phyloP scores from a whole-genome alignment of 2,888 invertebrate genomes.

The Volucella inanis region DNA sequence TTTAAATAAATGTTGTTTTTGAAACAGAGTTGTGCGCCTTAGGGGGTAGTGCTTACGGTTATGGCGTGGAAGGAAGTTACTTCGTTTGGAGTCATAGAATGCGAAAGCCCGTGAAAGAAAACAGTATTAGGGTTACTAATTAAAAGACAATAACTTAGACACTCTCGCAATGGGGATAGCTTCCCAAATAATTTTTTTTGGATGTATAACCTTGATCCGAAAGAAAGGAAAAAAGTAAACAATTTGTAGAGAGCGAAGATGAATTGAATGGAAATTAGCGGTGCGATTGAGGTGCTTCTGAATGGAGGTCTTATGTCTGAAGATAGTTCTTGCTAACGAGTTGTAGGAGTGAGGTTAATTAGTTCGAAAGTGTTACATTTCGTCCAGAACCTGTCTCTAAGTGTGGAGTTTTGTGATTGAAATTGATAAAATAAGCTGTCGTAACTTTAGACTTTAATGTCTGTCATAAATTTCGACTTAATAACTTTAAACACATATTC shows the following conservation, averaged over 20 bases:
- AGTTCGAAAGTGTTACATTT: too few relatives aligned
- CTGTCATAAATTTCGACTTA: too few relatives aligned
- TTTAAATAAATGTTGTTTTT: slow-evolving; percentile 8
- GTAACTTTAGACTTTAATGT: too few relatives aligned
- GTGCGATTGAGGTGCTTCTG: background rate
- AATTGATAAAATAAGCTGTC: too few relatives aligned
- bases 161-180: background rate
- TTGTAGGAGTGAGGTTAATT: too few relatives aligned
- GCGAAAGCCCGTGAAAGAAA: slow-evolving; percentile 51
- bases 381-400: too few relatives aligned
- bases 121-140: slow-evolving; percentile 18
- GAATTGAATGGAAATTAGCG: background rate
- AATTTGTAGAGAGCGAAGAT: background rate
- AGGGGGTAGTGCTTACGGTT: slow-evolving; percentile 16
- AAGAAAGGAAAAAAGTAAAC: slow-evolving; percentile 26
- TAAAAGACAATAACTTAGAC: slow-evolving; percentile 9
- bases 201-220: slow-evolving; percentile 1
- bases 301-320: background rate
- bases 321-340: background rate
- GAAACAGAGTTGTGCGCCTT: background rate
- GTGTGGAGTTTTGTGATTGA: too few relatives aligned
- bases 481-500: too few relatives aligned
- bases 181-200: background rate
- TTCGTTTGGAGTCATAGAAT: slow-evolving; percentile 15
- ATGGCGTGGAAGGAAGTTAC: background rate